Evolutionary conservation across 2,888 invertebrate species (phyloP), one percentile per base, ranked within the genome.

Genomic region (Drosophila incognita): DNA sequence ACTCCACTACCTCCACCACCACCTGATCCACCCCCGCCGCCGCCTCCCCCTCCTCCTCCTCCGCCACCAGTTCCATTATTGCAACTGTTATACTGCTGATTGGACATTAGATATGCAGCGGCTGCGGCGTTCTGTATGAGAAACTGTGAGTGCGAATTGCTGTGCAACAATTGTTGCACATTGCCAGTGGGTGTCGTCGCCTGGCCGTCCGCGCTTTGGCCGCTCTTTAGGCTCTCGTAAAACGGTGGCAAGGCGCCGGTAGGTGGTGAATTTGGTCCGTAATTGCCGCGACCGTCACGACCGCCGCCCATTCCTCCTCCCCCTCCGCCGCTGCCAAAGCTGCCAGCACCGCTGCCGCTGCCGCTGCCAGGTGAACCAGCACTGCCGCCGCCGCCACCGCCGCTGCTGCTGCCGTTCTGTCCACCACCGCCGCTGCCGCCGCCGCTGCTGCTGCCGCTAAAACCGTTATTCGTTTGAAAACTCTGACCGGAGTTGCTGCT

Each of bases 241-340:
- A 97, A 97, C 1, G 97, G 97, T n/a, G 97, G 97, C 72, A 97
- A 93, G 60, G 97, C 97, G 18, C 97, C 97, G 0, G 97, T 97
- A 2, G 97, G 97, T 60, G 97, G 97, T 85, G 97, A 97, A 82
- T 97, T 97, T 10, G 97, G 97, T 4, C 97, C 97, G 91, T 97
- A 97, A 92, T 97, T 97, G 71, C 97, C 96, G 57, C 97, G 95
- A 0, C 97, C 97, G 91, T 97, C 97, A 49, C 97, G 95, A 3
- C 97, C 97, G 70, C 95, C 95, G 74, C 96, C 96, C 90, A 97
- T 97, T 48, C 97, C 96, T 27, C 95, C 94, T 0, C 95, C 94
- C 21, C 95, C 94, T 13, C 57, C 57, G 15, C 97, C 95, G 90
- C 97, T 97, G 46, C 97, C 97, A 11, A 95, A 95, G 36, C 96